Base-by-base conservation (phyloP, 2,888 invertebrate species). In the Drosophila mulleri region DNA sequence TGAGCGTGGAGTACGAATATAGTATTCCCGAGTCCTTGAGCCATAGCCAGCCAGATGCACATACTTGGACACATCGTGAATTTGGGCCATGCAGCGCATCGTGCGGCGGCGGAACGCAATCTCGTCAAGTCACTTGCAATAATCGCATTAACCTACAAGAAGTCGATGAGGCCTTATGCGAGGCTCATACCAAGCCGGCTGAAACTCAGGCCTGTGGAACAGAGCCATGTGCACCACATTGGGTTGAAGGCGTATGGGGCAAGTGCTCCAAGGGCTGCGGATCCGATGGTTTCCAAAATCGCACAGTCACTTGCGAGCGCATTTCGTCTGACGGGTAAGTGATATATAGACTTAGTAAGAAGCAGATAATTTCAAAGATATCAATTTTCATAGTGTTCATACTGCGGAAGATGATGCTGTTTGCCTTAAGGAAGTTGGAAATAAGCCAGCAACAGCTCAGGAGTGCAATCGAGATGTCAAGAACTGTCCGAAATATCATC, bases 101-200 rank as follows among this genome's bases (percentile, higher is more conserved):
- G 11, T 99, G 99, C 91, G 99, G 98, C 18, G 97, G 97, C 94
- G 99, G 98, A 95, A 94, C 88, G 69, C 97, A 97, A 93, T 94
- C 94, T 1, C 94, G 98, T 65, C 94, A 95, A 77, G 97, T 98
- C 0, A 95, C 95, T 26, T 98, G 98, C 91, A 96, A 96, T 14
- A 96, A 96, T 60, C 94, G 96, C 26, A 94, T 95, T 64, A 95
- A 95, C 50, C 94, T 96, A 47, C 95, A 96, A 70, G 93, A 95
- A 12, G 98, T 96, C 0, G 96, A 96, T 68, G 95, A 95, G 5
- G 94, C 94, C 47, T 94, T 98, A 9, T 99, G 99, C 92, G 97
- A 98, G 91, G 94, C 94, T 0, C 95, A 94, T 39, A 93, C 95
- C 56, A 96, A 95, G 92, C 98, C 98, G 0, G 93, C 94, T 1